Evolutionary conservation across 2,888 invertebrate genomes (phyloP), one percentile per base, ranked within the genome.

Genomic region (Diabrotica balteata): DNA sequence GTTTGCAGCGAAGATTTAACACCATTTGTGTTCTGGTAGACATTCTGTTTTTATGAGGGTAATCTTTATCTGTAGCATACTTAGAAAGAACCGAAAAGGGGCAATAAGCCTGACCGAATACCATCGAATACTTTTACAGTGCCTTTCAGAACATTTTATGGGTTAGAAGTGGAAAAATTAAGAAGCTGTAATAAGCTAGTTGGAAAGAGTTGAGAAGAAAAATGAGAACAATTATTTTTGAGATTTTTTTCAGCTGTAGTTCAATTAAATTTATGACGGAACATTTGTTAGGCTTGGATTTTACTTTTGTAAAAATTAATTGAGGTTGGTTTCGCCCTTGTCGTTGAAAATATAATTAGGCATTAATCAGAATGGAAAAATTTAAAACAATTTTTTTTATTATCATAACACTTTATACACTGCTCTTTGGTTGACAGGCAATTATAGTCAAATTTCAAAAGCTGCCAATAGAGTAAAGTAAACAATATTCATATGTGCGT

Each of bases 61-160:
- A 66, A 69, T 66, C 63, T 66, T 66, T 66, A 69, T 69, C 63
- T 59, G 59, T 66, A 66, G 62, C 62, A 43, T 46, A 66, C 61
- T 69, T 59, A 59, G 54, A 66, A 11, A 42, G 49, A 54, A 54
- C 66, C 43, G 61, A 22, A 55, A 63, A 55, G 17, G 59, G 59
- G 8, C 53, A 60, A 54, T 63, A 49, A 67, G 47, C 11, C 59
- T 59, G 54, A 59, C 49, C 59, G 59, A 66, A 58, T 55, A 51
- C n/a, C 55, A 67, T 67, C 59, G 63, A 67, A 67, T 53, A 58
- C 63, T 67, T 59, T 59, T 50, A 53, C 59, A 42, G 17, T 45
- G 44, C 54, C 32, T 50, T 47, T 47, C 42, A 42, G 47, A 59
- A 46, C 57, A 22, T 58, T 50, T 63, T 46, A 53, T 43, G 54